Conservation (phyloP, 2,888 invertebrate species). For the Synanthedon andrenaeformis region DNA sequence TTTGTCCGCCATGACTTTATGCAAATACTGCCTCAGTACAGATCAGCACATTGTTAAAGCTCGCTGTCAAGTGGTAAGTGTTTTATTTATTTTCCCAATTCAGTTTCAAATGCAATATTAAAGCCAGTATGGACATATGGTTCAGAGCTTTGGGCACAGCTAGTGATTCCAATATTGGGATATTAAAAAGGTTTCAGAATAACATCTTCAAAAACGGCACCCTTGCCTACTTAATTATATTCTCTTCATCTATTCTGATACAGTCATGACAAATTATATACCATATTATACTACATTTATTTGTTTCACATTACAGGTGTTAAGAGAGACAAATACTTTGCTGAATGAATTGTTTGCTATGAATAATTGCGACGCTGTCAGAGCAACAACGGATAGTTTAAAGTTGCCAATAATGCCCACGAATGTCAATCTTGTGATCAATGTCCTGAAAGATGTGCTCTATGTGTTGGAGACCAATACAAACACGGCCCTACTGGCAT, state of each 20-base stretch:
- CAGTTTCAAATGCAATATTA: neutral
- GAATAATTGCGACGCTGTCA: conserved; percentile 51
- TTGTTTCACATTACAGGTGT: conserved; percentile 43
- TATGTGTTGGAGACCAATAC: conserved; percentile 75
- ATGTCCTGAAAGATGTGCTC: conserved; percentile 72
- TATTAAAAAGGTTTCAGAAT: neutral
- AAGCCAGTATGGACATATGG: neutral
- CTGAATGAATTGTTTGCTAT: conserved; percentile 48
- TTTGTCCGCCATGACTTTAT: conserved; percentile 54
- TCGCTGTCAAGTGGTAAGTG: conserved; percentile 64
- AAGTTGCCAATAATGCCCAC: conserved; percentile 55
- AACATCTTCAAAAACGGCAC: neutral
- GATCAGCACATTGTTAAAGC: conserved; percentile 64
- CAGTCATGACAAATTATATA: too few relatives aligned
- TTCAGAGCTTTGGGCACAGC: neutral
- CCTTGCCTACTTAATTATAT: too few relatives aligned
- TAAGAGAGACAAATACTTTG: conserved; percentile 61
- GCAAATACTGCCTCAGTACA: conserved; percentile 41
- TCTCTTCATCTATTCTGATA: too few relatives aligned
- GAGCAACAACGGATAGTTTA: conserved; percentile 42
- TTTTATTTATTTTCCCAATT: neutral
- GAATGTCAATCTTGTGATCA: conserved; percentile 66
- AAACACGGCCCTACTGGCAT: conserved; percentile 72
- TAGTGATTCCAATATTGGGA: neutral
- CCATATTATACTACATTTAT: neutral